Conservation (phyloP, 2,888 invertebrate species). For the Pristionchus exspectatus region DNA sequence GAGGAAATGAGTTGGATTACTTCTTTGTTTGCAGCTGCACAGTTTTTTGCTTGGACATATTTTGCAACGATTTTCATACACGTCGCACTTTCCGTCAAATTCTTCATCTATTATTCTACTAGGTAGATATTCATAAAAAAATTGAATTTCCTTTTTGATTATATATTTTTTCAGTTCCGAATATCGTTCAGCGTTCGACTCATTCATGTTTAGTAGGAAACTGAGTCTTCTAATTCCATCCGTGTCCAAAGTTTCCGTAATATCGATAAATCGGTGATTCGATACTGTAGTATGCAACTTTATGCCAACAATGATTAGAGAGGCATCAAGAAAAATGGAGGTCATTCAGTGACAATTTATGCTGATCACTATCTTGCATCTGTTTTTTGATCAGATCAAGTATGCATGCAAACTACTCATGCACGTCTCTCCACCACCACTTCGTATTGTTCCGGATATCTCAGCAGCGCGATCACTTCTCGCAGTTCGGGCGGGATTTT, state of each 20-base stretch:
- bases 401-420: no score
- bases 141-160: no score
- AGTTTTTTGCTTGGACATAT: background rate
- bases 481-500: background rate
- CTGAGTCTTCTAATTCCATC: background rate
- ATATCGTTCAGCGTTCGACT: background rate
- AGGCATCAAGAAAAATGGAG: no score
- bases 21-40: background rate
- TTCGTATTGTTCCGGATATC: background rate
- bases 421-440: background rate
- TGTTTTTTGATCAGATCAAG: no score
- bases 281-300: no score
- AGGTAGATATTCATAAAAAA: background rate
- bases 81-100: background rate
- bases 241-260: background rate
- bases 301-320: no score
- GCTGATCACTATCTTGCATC: no score
- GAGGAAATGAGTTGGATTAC: background rate
- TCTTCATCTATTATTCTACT: background rate
- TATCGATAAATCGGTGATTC: background rate
- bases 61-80: background rate
- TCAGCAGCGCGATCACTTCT: background rate
- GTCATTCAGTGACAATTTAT: no score
- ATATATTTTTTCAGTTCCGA: background rate
- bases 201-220: background rate